Conservation (phyloP, 1,140 invertebrate genomes). For the Conus betulinus region DNA sequence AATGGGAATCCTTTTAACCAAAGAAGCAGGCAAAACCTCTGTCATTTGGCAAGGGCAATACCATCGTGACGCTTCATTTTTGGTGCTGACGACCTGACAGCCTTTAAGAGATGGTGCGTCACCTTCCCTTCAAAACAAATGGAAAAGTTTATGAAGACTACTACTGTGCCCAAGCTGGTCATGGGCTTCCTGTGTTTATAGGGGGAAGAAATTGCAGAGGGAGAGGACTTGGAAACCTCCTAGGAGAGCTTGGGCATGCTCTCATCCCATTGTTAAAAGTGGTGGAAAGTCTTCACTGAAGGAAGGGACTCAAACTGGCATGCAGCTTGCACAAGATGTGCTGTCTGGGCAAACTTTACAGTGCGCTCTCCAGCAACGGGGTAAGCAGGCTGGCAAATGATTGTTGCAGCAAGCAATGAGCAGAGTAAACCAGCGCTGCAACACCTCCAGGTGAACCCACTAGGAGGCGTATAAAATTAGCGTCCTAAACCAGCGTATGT, state of each 20-base stretch:
- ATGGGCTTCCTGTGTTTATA: constrained; percentile 18
- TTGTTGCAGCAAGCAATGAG: not conserved
- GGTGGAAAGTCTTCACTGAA: not conserved
- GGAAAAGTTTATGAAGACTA: constrained; percentile 1
- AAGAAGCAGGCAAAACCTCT: constrained; percentile 22
- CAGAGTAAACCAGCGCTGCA: not conserved
- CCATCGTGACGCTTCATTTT: constrained; percentile 28
- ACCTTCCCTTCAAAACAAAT: too few relatives aligned
- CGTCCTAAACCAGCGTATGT: not conserved
- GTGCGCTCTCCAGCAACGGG: not conserved
- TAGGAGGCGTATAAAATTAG: constrained; percentile 27
- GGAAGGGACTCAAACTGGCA: constrained; percentile 1
- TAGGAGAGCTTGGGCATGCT: not conserved
- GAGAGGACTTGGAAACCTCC: not conserved
- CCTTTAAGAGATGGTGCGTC: too few relatives aligned
- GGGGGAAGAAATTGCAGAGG: not conserved
- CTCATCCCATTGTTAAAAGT: not conserved
- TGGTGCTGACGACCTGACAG: not conserved
- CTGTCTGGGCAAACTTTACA: constrained; percentile 22
- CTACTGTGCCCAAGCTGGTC: constrained; percentile 4
- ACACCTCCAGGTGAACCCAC: constrained; percentile 14
- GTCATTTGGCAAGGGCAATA: not conserved
- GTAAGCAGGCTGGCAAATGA: not conserved
- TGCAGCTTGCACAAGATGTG: not conserved
- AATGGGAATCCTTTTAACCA: constrained; percentile 28